Evolutionary conservation across 2,113 vertebrate species (phyloP).

Genomic region (Fulica atra): DNA sequence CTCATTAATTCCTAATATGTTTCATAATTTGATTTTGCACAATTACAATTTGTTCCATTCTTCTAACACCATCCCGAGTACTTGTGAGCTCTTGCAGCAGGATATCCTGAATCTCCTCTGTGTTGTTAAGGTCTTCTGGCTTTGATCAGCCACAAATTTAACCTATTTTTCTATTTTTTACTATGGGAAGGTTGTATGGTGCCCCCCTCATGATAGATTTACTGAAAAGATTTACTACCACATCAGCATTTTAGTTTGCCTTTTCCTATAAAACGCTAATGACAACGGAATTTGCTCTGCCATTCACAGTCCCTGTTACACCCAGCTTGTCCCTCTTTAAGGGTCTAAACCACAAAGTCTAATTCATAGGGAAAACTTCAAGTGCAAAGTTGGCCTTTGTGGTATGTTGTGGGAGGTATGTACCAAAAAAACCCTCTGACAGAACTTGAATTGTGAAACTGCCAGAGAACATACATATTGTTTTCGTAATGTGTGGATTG

Average conservation of each 20-base stretch:
- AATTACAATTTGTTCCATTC: neutral
- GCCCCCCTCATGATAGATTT: neutral
- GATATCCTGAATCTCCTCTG: neutral
- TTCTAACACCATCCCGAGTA: neutral
- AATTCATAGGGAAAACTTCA: neutral
- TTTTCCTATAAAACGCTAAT: neutral
- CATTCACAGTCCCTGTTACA: neutral
- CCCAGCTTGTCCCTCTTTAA: neutral
- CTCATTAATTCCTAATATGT: neutral
- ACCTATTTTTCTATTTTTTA: neutral
- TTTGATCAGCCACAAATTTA: neutral
- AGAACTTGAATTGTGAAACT: neutral
- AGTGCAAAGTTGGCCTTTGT: neutral
- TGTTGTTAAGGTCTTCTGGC: neutral
- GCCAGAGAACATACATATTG: neutral
- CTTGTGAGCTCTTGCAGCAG: neutral
- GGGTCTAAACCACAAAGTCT: neutral
- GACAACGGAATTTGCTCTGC: neutral
- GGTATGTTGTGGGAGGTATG: neutral
- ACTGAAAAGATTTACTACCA: neutral
- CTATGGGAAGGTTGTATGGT: neutral
- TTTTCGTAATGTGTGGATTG: neutral
- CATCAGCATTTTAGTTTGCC: neutral
- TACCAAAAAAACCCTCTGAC: neutral
- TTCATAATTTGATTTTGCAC: neutral